Evolutionary conservation across 2,888 invertebrate species (phyloP).

Genomic region (Diplazon laetatorius): DNA sequence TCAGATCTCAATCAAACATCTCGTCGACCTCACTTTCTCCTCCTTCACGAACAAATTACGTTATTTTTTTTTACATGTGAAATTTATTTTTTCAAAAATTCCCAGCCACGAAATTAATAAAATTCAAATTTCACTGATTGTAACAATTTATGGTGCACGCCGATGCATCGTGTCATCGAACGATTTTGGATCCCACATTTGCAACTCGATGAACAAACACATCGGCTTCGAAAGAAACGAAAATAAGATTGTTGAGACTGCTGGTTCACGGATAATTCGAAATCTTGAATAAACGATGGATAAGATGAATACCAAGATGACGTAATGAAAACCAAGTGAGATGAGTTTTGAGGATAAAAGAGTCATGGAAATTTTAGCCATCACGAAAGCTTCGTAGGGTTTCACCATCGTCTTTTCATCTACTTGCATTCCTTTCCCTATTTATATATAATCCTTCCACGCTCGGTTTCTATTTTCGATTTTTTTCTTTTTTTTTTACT

Average conservation of each 20-base stretch:
- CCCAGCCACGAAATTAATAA: no score
- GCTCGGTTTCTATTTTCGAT: conserved; percentile 24
- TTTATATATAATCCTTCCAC: conserved; percentile 32
- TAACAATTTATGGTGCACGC: no score
- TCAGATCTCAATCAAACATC: conserved; percentile 17
- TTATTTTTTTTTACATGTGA: no score
- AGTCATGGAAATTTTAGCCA: conserved; percentile 4
- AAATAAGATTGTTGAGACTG: neutral
- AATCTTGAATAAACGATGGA: neutral
- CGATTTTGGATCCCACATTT: no score
- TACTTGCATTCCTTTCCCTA: no score
- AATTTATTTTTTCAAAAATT: no score
- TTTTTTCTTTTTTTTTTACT: conserved; percentile 1
- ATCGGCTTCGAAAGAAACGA: no score
- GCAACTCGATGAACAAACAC: no score
- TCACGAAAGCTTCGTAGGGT: conserved; percentile 17
- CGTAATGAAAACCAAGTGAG: conserved; percentile 2
- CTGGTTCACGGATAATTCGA: neutral
- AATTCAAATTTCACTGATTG: no score
- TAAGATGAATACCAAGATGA: neutral
- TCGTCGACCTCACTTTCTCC: neutral
- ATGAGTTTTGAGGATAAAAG: neutral
- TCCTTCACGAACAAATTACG: neutral
- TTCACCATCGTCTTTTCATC: no score
- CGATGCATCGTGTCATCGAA: no score